phyloP scores from a whole-genome alignment of 2,113 vertebrate species.

The Poeciliopsis occidentalis region DNA sequence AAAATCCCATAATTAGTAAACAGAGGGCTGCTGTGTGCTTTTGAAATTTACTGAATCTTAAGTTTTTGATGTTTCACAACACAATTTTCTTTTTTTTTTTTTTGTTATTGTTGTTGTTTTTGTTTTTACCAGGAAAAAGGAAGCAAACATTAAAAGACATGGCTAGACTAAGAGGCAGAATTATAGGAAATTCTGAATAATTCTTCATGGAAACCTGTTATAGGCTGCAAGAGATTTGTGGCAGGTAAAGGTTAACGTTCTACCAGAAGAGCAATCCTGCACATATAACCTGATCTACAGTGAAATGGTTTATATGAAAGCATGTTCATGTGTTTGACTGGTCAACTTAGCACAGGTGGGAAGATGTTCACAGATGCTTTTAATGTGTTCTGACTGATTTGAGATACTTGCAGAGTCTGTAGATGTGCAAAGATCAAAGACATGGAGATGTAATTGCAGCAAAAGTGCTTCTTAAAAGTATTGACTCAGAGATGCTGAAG shows the following conservation, averaged over 20 bases:
- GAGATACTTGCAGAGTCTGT: not conserved
- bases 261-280: not conserved
- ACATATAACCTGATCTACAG: not conserved
- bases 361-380: not conserved
- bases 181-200: no score
- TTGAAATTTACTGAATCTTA: no score
- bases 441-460: not conserved
- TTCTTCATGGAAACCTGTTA: no score
- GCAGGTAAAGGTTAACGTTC: not conserved
- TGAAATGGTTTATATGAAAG: not conserved
- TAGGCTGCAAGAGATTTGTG: not conserved
- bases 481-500: not conserved
- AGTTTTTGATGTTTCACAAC: no score
- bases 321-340: not conserved
- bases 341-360: no score
- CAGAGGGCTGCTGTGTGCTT: no score
- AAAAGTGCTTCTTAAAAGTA: not conserved
- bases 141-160: no score
- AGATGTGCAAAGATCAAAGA: not conserved
- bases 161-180: no score
- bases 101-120: no score
- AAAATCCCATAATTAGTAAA: no score
- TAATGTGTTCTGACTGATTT: not conserved
- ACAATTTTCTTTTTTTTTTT: no score
- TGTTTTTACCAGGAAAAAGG: no score